Evolutionary conservation across 2,888 invertebrate species (phyloP), one percentile per base, ranked within the genome.

Genomic region (Crioceris asparagi): DNA sequence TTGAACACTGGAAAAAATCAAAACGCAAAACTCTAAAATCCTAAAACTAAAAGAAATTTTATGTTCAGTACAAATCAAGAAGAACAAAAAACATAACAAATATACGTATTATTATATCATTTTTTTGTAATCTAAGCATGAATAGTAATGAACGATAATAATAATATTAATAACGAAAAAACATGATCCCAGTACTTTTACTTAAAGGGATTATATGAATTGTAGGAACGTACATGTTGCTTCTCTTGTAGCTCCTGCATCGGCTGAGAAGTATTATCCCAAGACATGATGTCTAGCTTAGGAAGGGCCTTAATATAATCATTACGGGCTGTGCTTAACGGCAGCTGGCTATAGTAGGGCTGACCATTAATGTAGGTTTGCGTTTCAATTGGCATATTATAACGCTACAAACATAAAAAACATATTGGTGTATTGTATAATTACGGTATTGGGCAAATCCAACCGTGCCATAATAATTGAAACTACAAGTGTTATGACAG

Each of bases 241-340:
- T 55, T 65, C 38, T 65, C 65, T 52, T 62, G 63, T 43, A 62
- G 48, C 40, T 65, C 65, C 31, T 54, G 51, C 44, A 62, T 51
- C 5, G 46, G 50, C 33, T 50, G 44, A 3, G 47, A 49, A 27
- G 53, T 46, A 18, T 54, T 49, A 37, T 58, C 61, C 54, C 62
- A 61, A 36, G 57, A 55, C 32, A 52, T 46, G 30, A 56, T 47
- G 40, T 60, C 60, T 52, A 59, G 53, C 42, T 60, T 59, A 27
- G 57, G 43, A 30, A 55, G 52, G 45, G 61, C 60, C 26, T 51
- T 52, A 43, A 59, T 53, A 40, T 52, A 59, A 36, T 62, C 61
- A 17, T 55, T 50, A 27, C 57, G 51, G 31, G 55, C 45, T 26
- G 53, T 51, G 23, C 50, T 53, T 43, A 56, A 49, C 30, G 48